Base-by-base conservation (phyloP, 2,113 vertebrate genomes). In the Mola mola region DNA sequence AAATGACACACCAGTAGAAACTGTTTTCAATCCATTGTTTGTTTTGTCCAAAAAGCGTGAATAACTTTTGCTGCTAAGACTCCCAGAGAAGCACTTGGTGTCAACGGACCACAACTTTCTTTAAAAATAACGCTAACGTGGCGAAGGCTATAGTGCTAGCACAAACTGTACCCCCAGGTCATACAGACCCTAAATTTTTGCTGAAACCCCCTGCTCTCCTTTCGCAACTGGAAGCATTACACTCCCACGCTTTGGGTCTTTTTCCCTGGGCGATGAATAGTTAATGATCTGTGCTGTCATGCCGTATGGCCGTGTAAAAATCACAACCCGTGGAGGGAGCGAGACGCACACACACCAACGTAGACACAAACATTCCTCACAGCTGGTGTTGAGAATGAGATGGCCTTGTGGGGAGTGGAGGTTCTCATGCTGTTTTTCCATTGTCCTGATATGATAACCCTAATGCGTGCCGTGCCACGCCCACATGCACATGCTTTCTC, bases 201-300 rank as follows among this genome's bases (percentile, higher is more conserved):
- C 47, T 13, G 25, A 69, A 66, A 68, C 55, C 67, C 58, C 58
- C 10, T 15, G 22, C 63, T 60, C 33, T 46, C 67, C 66, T 53
- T 72, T 73, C 9, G 5, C 63, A 75, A 69, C 71, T 77, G 66
- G 43, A 72, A 83, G 48, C 1, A 40, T 82, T 82, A 59, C 74
- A 84, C 82, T 84, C 79, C 81, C 85, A 87, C 75, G 79, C 69
- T 81, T 84, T 73, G 57, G 79, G 66, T 51, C 13, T 71, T 70
- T 69, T 68, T 86, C 75, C 79, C 76, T 72, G 82, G 77, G 71
- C 74, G 41, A 81, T 85, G 82, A 86, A 89, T 84, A 84, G 81
- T 89, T 89, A 82, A 90, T 89, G 85, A 79, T 83, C 84, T 83
- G 78, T 82, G 77, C 75, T 83, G 88, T 87, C 81, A 78, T 55